A percentile compares a stretch with the other conserved stretches of the same genome.
These are phyloP conservation scores for Podarcis cretensis DNA, from an alignment of 2,113 vertebrate genomes.

Conservation along the genomic window DNA sequence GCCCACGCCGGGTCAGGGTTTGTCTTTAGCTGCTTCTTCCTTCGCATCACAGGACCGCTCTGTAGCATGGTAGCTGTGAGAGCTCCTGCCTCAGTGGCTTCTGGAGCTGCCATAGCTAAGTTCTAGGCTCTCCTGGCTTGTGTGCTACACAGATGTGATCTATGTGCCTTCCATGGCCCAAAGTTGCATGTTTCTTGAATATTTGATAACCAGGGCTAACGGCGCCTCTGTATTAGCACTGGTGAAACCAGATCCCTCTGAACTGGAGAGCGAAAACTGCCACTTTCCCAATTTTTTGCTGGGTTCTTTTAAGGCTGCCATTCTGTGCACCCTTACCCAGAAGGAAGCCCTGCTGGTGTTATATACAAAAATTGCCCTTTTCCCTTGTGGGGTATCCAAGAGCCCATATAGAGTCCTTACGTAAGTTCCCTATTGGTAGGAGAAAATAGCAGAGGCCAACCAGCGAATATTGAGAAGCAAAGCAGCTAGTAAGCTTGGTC, in stretches of 20 bases:
- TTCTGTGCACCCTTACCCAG: too few species aligned
- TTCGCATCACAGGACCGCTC: background rate
- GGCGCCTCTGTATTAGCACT: background rate
- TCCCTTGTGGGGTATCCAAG: too few species aligned
- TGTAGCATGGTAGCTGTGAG: background rate
- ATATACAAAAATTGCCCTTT: too few species aligned
- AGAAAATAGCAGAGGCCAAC: too few species aligned
- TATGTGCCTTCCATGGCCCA: background rate
- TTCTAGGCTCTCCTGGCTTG: too few species aligned
- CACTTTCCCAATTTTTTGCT: background rate
- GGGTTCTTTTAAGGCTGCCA: background rate
- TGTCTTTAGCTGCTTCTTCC: background rate
- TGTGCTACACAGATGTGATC: background rate
- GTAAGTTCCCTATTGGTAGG: too few species aligned
- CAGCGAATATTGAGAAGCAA: too few species aligned
- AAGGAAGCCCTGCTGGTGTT: too few species aligned
- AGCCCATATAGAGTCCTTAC: too few species aligned
- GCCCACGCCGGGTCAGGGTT: too few species aligned
- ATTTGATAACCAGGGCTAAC: background rate
- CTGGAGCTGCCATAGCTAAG: background rate
- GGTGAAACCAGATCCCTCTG: background rate
- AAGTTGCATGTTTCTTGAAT: background rate
- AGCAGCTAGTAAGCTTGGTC: too few species aligned
- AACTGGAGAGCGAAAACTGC: background rate
- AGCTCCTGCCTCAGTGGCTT: too few species aligned